Percentiles rank a stretch among this genome's conserved stretches.
These are phyloP conservation scores for Anoplophora glabripennis DNA, from an alignment of 1,140 invertebrate genomes.

Conservation along the genomic window DNA sequence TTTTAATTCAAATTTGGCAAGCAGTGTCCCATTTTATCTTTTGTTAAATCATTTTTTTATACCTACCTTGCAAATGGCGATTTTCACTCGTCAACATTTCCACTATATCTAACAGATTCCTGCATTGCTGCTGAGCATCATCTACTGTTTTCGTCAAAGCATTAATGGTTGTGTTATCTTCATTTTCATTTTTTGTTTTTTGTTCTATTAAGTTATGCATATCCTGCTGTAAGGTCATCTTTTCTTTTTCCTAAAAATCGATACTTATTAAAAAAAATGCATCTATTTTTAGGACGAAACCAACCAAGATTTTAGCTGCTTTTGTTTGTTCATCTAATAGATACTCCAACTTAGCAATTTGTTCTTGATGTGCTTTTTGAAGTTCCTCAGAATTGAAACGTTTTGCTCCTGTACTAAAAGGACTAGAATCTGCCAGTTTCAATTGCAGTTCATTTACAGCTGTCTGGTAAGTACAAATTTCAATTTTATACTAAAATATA, in stretches of 20 bases:
- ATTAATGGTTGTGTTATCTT: conserved; percentile 15
- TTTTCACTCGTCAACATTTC: conserved; percentile 37
- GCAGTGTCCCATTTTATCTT: background rate
- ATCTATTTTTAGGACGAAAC: background rate
- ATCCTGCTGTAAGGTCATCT: conserved; percentile 28
- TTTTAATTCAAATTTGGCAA: conserved; percentile 13
- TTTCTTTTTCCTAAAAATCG: conserved; percentile 35
- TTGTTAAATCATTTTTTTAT: conserved; percentile 8
- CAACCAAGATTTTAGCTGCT: conserved; percentile 29
- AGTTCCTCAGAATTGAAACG: conserved; percentile 34
- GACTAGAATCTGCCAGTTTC: conserved; percentile 31
- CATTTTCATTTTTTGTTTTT: conserved; percentile 24
- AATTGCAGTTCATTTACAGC: conserved; percentile 33
- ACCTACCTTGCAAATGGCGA: conserved; percentile 34
- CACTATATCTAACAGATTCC: conserved; percentile 34
- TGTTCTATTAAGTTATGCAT: conserved; percentile 25
- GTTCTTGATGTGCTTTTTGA: conserved; percentile 28
- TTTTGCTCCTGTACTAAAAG: conserved; percentile 30
- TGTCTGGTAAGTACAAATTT: conserved; percentile 30
- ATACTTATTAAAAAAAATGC: conserved; percentile 7
- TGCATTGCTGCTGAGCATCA: conserved; percentile 36
- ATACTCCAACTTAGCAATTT: conserved; percentile 34
- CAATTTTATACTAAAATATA: conserved; percentile 26
- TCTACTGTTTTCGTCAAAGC: conserved; percentile 28
- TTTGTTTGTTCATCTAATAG: conserved; percentile 29